A percentile compares a stretch with the other conserved stretches of the same genome.
Evolutionary conservation across 2,888 invertebrate species (phyloP).

Genomic region (Parnassius orleans): DNA sequence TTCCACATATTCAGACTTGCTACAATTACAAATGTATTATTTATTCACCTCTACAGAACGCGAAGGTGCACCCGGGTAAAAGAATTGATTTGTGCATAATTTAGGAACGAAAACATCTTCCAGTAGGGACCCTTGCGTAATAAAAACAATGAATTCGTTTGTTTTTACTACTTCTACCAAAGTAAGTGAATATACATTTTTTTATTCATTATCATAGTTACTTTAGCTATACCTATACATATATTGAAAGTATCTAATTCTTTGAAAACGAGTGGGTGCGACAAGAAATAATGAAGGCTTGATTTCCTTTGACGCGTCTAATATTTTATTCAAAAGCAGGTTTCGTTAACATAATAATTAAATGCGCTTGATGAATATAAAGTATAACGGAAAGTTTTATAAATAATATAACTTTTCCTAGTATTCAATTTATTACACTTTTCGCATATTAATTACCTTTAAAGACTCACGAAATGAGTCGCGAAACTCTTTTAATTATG

Average conservation of each 20-base stretch:
- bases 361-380: conserved; percentile 78
- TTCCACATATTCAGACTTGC: conserved; percentile 41
- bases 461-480: conserved; percentile 23
- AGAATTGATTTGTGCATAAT: conserved; percentile 81
- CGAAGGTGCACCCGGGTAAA: conserved; percentile 61
- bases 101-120: conserved; percentile 74
- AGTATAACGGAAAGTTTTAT: conserved; percentile 70
- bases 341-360: conserved; percentile 80
- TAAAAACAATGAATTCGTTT: conserved; percentile 77
- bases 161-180: conserved; percentile 69
- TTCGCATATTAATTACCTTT: conserved; percentile 65
- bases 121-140: conserved; percentile 60
- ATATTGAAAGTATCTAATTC: conserved; percentile 16
- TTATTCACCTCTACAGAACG: conserved; percentile 70
- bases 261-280: conserved; percentile 19
- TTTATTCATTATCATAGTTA: conserved; percentile 38
- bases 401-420: conserved; percentile 73
- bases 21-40: conserved; percentile 78
- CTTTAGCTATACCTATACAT: conserved; percentile 24
- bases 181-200: conserved; percentile 59
- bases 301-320: conserved; percentile 71
- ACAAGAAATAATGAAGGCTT: conserved; percentile 57
- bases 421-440: conserved; percentile 70
- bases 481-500: conserved; percentile 28
- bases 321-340: conserved; percentile 78